A percentile compares a stretch with the other conserved stretches of the same genome.
Conservation (phyloP, 2,888 invertebrate genomes). For the Tipula lateralis region DNA sequence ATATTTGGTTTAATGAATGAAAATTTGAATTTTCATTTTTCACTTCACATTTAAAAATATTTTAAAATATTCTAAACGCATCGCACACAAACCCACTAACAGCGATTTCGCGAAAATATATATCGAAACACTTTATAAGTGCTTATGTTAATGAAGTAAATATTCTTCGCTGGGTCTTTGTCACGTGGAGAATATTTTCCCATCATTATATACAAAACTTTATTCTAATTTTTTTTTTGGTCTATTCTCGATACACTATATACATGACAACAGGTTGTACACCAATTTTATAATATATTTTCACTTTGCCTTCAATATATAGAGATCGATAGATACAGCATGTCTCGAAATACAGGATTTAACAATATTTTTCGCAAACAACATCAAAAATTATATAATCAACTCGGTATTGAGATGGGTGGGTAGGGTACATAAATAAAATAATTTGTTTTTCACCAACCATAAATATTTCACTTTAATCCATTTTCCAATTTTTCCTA, state of each 20-base stretch:
- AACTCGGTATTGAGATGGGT: not conserved
- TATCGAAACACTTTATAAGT: not conserved
- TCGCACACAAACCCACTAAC: not conserved
- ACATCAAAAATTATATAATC: not conserved
- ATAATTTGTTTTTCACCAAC: not conserved
- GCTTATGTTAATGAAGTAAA: not conserved
- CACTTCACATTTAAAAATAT: not conserved
- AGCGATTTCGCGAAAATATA: not conserved
- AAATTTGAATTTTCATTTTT: slow-evolving; percentile 13
- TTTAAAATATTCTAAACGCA: not conserved
- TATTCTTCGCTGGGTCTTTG: not conserved
- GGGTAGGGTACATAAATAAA: not conserved
- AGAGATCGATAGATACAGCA: slow-evolving; percentile 20
- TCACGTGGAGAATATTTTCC: not conserved
- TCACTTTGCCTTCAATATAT: not conserved
- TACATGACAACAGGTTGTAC: not conserved
- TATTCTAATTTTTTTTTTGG: not conserved
- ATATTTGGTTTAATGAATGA: not conserved
- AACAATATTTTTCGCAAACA: not conserved
- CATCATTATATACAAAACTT: not conserved
- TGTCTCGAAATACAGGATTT: not conserved
- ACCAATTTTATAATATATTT: not conserved
- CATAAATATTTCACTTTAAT: not conserved
- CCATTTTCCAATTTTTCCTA: not conserved
- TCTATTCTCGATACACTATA: not conserved